phyloP scores from a whole-genome alignment of 1,140 invertebrate species.

The Halesus radiatus region DNA sequence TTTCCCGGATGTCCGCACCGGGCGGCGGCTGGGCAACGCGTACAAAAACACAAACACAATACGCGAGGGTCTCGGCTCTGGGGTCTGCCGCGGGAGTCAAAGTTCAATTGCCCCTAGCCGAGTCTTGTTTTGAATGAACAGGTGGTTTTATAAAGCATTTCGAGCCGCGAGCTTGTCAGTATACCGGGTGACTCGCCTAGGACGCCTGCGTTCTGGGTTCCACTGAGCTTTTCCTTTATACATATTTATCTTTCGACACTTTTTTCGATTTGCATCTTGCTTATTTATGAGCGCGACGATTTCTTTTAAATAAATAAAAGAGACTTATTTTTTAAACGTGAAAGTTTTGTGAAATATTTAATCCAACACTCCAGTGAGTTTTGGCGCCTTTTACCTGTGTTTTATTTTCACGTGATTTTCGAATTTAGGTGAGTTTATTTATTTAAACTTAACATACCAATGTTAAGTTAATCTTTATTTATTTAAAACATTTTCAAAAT shows the following conservation, averaged over 20 bases:
- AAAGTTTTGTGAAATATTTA: conserved; percentile 6
- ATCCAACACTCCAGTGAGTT: not conserved
- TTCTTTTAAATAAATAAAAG: too few species aligned
- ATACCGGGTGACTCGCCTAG: conserved; percentile 10
- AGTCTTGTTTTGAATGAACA: conserved; percentile 16
- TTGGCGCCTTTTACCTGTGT: not conserved
- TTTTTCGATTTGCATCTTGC: too few species aligned
- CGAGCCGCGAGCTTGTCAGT: conserved; percentile 3
- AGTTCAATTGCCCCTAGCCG: not conserved
- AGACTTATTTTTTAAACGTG: not conserved
- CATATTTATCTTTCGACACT: too few species aligned
- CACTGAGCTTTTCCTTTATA: too few species aligned
- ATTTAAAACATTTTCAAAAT: too few species aligned
- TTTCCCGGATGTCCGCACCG: too few species aligned
- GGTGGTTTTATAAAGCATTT: conserved; percentile 37
- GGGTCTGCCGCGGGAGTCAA: not conserved
- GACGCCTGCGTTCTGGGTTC: not conserved
- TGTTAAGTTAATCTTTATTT: too few species aligned
- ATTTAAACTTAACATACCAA: not conserved
- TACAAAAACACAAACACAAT: too few species aligned
- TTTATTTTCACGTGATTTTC: not conserved
- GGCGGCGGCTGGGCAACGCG: not conserved
- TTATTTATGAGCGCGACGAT: too few species aligned
- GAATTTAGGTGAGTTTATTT: not conserved
- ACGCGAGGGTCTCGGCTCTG: not conserved